Evolutionary conservation across 2,888 invertebrate genomes (phyloP).

Genomic region (Mamestra brassicae): DNA sequence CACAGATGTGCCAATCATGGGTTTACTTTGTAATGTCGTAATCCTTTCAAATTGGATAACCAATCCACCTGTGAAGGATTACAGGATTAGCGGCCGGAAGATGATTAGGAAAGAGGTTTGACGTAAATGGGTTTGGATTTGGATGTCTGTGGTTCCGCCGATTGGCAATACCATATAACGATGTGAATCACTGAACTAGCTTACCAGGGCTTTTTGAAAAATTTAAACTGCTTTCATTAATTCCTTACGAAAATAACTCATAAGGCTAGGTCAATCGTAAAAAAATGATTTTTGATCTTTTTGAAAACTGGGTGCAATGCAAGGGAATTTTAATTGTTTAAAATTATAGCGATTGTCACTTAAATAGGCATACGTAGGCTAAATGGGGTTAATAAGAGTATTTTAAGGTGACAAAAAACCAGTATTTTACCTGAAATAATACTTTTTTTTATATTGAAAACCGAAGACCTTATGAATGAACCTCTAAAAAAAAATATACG

Average conservation of each 20-base stretch:
- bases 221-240: not conserved
- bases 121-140: constrained; percentile 9
- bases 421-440: too few relatives aligned
- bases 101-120: constrained; percentile 28
- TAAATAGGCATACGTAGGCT: not conserved
- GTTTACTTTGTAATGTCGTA: constrained; percentile 29
- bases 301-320: too few relatives aligned
- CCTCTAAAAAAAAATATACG: too few relatives aligned
- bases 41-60: constrained; percentile 72
- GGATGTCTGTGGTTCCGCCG: constrained; percentile 18
- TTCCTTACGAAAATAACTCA: too few relatives aligned
- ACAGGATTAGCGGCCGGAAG: constrained; percentile 29
- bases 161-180: not conserved
- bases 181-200: not conserved
- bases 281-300: too few relatives aligned
- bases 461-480: too few relatives aligned
- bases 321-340: too few relatives aligned
- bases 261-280: too few relatives aligned
- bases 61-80: constrained; percentile 72
- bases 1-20: constrained; percentile 60
- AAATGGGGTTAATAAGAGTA: not conserved
- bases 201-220: not conserved
- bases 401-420: too few relatives aligned
- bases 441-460: too few relatives aligned
- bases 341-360: too few relatives aligned